Base-by-base conservation (phyloP, 2,113 vertebrate species). In the Nestor notabilis region DNA sequence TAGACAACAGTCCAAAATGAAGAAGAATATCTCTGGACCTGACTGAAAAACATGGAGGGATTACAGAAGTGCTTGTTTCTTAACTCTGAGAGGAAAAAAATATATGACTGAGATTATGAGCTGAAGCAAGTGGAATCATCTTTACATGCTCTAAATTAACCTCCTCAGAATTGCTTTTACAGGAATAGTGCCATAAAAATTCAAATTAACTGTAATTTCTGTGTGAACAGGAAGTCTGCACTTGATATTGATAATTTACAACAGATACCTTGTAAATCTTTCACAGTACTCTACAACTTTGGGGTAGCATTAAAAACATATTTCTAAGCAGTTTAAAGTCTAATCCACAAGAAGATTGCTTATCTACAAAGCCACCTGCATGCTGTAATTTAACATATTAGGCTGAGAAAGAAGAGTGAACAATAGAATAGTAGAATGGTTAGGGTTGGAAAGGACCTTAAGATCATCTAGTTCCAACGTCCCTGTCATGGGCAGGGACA, bases 341-440 rank as follows among this genome's bases (percentile, higher is more conserved):
- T 82, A 96, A 95, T 92, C 87, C 83, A 93, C 11, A 13, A 63
- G 72, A 77, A 97, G 96, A 97, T 87, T 95, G 82, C 91, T 97
- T 97, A 97, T 96, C 96, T 97, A 84, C 70, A 97, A 95, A 97
- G 87, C 39, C 93, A 97, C 95, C 92, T 97, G 93, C 93, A 90
- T 85, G 66, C 44, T 90, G 74, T 39, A 94, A 97, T 97, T 96
- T 94, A 61, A 92, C 91, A 63, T 64, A 90, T 61, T 95, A 68
- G 11, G 12, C 47, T 83, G 39, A 83, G 74, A 90, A 95, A 90
- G 72, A 50, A 81, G 10, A 23, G 44, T 60, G 28, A 44, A 82
- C 41, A 89, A 81, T 83, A n/a, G n/a, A n/a, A n/a, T n/a, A n/a
- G n/a, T n/a, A n/a, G n/a, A n/a, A n/a, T n/a, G n/a, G n/a, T n/a